Base-by-base conservation (phyloP, 2,888 invertebrate genomes). In the Autographa pulchrina region DNA sequence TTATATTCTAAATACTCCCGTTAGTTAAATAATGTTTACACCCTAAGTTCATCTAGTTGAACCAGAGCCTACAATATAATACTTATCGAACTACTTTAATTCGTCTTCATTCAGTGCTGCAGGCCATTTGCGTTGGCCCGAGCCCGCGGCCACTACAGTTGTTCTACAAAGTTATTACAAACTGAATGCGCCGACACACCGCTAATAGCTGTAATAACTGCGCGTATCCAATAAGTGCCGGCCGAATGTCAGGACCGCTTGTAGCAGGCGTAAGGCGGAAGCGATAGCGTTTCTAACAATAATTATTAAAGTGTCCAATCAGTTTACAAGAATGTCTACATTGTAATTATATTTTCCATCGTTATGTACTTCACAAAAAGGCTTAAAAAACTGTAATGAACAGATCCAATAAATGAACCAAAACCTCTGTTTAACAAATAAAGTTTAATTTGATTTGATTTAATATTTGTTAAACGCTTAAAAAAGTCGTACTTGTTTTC, bases 191-290 rank as follows among this genome's bases (percentile, higher is more conserved):
- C 72, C 82, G 81, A 84, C 88, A 88, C 85, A 86, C 84, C 88
- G 72, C 80, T 89, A 92, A 91, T 90, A 86, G 89, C 83, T 80
- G 89, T 88, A 90, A 92, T 92, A 91, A 91, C 89, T 86, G 87
- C 89, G 89, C 83, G 86, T 84, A 87, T 88, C 91, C 89, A 92
- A 91, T 92, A 92, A 92, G 89, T 88, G 89, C 83, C 80, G 79
- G 79, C 67, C 74, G 75, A 74, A 72, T 74, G 72, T 59, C 65
- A 67, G 61, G 62, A 64, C 81, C 70, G 52, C 52, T 20, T 38
- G 41, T 0, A 8, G 16, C 13, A 56, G 65, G 70, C 38, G 8
- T 48, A 20, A 64, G 18, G 11, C 5, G 62, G 0, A 52, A 58
- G 62, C 16, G 18, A 8, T 2, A 25, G 74, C 63, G 62, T 16